A percentile compares a stretch with the other conserved stretches of the same genome.
Evolutionary conservation across 2,113 vertebrate genomes (phyloP).

Genomic region (Psephotus haematonotus): DNA sequence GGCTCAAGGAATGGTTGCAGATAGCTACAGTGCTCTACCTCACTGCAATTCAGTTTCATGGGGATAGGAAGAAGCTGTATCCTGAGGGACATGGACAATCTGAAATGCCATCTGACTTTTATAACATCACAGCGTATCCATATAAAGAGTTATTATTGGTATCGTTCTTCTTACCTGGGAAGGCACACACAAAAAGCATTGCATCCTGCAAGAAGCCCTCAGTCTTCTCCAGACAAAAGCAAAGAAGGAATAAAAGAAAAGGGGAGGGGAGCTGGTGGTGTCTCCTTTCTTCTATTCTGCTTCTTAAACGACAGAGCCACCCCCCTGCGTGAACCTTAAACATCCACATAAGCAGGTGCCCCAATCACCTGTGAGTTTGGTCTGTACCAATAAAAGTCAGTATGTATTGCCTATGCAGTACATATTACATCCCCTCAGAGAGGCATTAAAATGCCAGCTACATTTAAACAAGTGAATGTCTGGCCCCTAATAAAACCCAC

Average conservation of each 20-base stretch:
- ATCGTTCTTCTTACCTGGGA: neutral
- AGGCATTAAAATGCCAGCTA: constrained; percentile 67
- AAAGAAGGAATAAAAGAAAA: neutral
- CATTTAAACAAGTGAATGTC: constrained; percentile 67
- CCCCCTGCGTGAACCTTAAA: neutral
- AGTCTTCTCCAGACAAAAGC: neutral
- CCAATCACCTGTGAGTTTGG: constrained; percentile 33
- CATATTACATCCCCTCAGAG: constrained; percentile 50
- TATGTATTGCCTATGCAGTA: constrained; percentile 27
- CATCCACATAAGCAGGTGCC: neutral
- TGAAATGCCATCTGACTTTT: neutral
- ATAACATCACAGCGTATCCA: neutral
- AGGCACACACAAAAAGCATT: neutral
- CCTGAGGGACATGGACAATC: neutral
- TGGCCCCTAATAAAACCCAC: constrained; percentile 69
- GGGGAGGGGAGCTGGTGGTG: neutral
- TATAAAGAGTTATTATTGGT: neutral
- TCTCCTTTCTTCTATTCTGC: neutral
- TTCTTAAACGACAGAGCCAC: neutral
- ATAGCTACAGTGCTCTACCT: neutral
- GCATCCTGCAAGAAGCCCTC: neutral
- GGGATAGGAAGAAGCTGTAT: neutral
- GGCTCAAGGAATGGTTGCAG: neutral
- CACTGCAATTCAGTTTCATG: neutral
- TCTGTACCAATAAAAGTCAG: constrained; percentile 55